Conservation (phyloP, 1,140 invertebrate species). For the Drosophila watanabei region DNA sequence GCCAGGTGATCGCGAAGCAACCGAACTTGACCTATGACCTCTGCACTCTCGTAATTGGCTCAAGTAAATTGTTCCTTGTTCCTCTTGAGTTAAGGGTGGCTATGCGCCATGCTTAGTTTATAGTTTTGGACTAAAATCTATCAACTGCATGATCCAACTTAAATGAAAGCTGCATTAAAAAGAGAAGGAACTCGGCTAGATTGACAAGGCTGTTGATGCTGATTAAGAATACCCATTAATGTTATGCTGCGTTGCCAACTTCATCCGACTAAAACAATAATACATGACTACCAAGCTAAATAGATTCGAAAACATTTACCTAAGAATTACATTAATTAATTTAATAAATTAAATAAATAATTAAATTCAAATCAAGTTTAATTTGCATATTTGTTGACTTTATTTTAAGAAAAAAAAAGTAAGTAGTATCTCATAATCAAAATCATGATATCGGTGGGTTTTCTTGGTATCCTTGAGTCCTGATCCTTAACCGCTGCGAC, state of each 20-base stretch:
- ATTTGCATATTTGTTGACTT: background rate
- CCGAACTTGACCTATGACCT: background rate
- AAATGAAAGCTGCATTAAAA: too few relatives aligned
- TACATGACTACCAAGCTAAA: too few relatives aligned
- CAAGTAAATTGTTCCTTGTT: background rate
- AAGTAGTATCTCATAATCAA: background rate
- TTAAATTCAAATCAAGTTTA: background rate
- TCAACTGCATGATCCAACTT: too few relatives aligned
- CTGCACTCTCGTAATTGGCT: background rate
- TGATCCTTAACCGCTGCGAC: background rate
- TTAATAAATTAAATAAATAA: background rate
- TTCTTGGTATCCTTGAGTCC: background rate
- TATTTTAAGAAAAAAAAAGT: background rate
- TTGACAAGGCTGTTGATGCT: too few relatives aligned
- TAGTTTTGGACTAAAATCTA: background rate
- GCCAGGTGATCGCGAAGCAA: background rate
- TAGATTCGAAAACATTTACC: too few relatives aligned
- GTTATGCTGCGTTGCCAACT: too few relatives aligned
- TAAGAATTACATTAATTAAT: too few relatives aligned
- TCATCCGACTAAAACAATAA: too few relatives aligned
- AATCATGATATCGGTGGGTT: background rate
- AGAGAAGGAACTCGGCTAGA: too few relatives aligned
- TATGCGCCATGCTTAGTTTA: too few relatives aligned
- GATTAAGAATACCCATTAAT: too few relatives aligned
- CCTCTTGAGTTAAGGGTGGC: background rate